Evolutionary conservation across 2,888 invertebrate species (phyloP).

Genomic region (Habrosyne pyritoides): DNA sequence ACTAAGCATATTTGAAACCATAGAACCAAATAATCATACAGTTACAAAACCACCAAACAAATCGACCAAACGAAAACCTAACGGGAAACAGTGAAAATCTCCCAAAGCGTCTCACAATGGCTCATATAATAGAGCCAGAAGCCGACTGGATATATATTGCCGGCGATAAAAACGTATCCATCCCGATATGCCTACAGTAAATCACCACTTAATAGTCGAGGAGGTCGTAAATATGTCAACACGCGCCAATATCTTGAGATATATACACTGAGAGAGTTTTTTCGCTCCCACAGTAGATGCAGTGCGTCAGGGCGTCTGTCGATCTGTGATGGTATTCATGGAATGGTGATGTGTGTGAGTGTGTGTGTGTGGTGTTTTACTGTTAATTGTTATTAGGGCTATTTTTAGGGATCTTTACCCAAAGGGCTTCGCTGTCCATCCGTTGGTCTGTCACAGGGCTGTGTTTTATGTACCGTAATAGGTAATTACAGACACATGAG

Average conservation of each 20-base stretch:
- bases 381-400: no score
- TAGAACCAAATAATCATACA: not conserved
- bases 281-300: conserved; percentile 38
- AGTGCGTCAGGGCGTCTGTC: not conserved
- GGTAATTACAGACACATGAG: no score
- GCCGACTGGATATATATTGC: conserved; percentile 73
- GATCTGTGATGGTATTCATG: not conserved
- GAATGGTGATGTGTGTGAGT: not conserved
- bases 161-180: conserved; percentile 82
- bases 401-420: no score
- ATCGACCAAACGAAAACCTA: conserved; percentile 24
- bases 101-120: conserved; percentile 48
- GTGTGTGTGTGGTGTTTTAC: conserved; percentile 7
- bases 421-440: no score
- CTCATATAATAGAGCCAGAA: conserved; percentile 71
- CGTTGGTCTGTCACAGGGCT: no score
- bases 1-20: not conserved
- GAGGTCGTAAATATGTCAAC: conserved; percentile 82
- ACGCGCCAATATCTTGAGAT: conserved; percentile 79
- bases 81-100: conserved; percentile 29
- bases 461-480: no score
- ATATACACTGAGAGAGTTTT: conserved; percentile 66
- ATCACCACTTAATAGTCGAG: conserved; percentile 82
- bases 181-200: conserved; percentile 80
- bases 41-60: conserved; percentile 22